Base-by-base conservation (phyloP, 2,888 invertebrate species). In the Spialia ferax region DNA sequence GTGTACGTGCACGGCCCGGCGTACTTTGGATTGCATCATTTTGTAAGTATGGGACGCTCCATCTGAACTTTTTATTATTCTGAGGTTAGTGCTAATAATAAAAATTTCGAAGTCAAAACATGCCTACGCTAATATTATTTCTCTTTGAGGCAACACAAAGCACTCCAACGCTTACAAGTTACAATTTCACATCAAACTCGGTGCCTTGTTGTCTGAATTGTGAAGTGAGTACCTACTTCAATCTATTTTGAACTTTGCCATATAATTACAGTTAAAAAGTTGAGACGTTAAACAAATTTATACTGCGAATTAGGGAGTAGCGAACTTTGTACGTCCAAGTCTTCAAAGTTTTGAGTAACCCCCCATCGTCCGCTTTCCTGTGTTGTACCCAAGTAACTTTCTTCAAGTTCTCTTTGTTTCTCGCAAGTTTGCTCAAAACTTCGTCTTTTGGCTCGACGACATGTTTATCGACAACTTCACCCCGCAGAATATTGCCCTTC, bases 231-330 rank as follows among this genome's bases (percentile, higher is more conserved):
- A 18, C 86, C 26, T 35, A 32, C 86, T 88, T 83, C 84, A 88
- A 90, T 91, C 86, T 85, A 89, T 91, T 84, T 81, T 76, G 80
- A 88, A 91, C 81, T 91, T 88, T 79, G 79, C 82, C 83, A 82
- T 85, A 89, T 91, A 91, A 92, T 93, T 91, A 91, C 88, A 87
- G 91, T 90, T 92, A 88, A 92, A 91, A 93, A 93, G 92, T 93
- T 91, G 85, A 85, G 88, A 91, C 92, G 90, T 93, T 91, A 92
- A 92, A 91, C 91, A 92, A 93, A 93, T 93, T 93, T 93, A 93
- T 92, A 91, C 89, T 89, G 81, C 80, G 88, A 91, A 93, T 93
- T 91, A 93, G 90, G 83, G 88, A 91, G 89, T 86, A 85, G 82
- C 77, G 74, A 83, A 84, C 81, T 87, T 86, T 81, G 88, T 85